These are phyloP conservation scores for Ylistrum balloti DNA, from an alignment of 1,140 invertebrate species.

Conservation along the genomic window DNA sequence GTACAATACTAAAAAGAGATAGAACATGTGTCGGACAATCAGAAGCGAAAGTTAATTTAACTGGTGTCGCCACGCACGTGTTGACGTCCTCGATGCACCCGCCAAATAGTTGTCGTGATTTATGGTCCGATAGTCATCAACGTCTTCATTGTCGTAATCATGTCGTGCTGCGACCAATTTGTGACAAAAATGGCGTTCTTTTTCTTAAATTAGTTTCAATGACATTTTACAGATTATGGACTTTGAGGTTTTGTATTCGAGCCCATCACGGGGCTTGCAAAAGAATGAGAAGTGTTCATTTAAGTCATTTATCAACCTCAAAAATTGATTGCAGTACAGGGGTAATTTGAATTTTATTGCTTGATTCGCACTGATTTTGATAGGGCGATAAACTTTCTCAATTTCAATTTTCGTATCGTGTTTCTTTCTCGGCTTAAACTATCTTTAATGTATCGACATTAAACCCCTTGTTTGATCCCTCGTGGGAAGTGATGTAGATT, in stretches of 20 bases:
- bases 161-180: constrained; percentile 37
- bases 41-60: background rate
- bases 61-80: background rate
- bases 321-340: background rate
- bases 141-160: constrained; percentile 38
- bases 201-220: constrained; percentile 40
- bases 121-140: constrained; percentile 31
- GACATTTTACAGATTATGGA: constrained; percentile 35
- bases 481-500: background rate
- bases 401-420: constrained; percentile 33
- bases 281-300: constrained; percentile 19
- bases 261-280: constrained; percentile 31
- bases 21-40: background rate
- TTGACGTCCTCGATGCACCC: background rate
- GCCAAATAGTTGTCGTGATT: background rate
- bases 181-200: constrained; percentile 33
- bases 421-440: constrained; percentile 11
- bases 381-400: constrained; percentile 26
- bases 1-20: background rate
- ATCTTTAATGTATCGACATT: constrained; percentile 29
- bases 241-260: constrained; percentile 34
- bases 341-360: constrained; percentile 36
- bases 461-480: background rate
- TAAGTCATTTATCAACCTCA: constrained; percentile 27
- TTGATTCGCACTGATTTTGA: constrained; percentile 33